Conservation (phyloP, 2,113 vertebrate species). For the Halichoeres trimaculatus region DNA sequence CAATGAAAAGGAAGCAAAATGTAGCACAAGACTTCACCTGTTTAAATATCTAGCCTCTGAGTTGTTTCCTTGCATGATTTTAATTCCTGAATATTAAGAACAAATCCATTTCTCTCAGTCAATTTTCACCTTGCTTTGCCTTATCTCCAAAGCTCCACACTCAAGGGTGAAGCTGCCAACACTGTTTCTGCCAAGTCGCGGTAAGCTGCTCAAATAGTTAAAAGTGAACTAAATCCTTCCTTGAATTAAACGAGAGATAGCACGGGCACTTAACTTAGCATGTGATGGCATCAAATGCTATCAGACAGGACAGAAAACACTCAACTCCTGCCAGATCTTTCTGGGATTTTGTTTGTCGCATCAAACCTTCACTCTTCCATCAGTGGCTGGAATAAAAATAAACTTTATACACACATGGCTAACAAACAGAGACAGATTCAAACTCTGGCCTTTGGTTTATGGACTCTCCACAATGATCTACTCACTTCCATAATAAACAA, state of each 20-base stretch:
- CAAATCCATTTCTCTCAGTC: constrained; percentile 5
- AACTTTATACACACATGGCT: background rate
- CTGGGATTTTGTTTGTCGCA: background rate
- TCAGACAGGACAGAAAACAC: background rate
- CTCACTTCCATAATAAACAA: constrained; percentile 3
- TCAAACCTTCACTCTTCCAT: background rate
- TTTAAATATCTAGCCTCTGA: background rate
- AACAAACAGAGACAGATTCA: background rate
- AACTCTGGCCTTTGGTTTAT: background rate
- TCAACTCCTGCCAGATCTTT: background rate
- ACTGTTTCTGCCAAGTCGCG: constrained; percentile 10
- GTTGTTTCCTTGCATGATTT: background rate
- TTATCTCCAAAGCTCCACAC: constrained; percentile 12
- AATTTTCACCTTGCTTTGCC: constrained; percentile 6
- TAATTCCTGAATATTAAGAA: constrained; percentile 4
- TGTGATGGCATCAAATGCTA: background rate
- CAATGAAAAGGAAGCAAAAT: constrained; percentile 18
- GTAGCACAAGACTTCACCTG: background rate
- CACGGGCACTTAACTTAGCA: background rate
- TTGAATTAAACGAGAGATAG: constrained; percentile 5
- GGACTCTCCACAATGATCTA: background rate
- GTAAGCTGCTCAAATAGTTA: constrained; percentile 25
- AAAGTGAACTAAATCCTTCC: constrained; percentile 3
- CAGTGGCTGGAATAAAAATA: background rate
- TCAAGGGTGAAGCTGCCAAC: background rate